phyloP scores from a whole-genome alignment of 2,113 vertebrate genomes.

The Leucoraja erinaceus region DNA sequence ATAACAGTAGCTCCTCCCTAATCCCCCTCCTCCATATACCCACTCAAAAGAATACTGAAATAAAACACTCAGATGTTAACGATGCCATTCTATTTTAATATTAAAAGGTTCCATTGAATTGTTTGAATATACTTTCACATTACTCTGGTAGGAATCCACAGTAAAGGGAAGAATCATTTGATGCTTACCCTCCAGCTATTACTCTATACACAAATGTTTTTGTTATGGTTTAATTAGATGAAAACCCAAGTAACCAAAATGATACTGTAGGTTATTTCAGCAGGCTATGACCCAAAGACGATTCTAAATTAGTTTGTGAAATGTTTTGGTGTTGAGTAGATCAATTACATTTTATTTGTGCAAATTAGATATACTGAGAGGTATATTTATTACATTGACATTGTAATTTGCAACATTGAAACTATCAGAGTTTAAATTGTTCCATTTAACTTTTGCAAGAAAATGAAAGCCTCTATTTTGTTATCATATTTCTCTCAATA shows the following conservation, averaged over 20 bases:
- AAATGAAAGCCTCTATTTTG: not conserved
- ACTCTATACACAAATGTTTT: too few species aligned
- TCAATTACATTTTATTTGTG: not conserved
- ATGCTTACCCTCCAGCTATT: not conserved
- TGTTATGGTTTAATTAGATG: not conserved
- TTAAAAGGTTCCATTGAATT: not conserved
- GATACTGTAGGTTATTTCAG: not conserved
- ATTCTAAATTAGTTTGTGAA: constrained; percentile 3
- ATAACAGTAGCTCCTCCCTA: not conserved
- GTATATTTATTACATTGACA: not conserved
- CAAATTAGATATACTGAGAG: not conserved
- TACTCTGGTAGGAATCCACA: not conserved
- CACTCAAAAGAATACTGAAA: not conserved
- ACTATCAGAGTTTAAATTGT: not conserved
- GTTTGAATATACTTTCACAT: not conserved
- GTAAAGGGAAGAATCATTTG: not conserved
- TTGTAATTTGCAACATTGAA: not conserved
- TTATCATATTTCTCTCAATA: not conserved
- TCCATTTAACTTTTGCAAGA: not conserved
- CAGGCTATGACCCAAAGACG: not conserved
- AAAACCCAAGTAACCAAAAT: not conserved
- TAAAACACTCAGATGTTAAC: not conserved
- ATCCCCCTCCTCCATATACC: too few species aligned
- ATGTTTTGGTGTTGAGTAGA: not conserved
- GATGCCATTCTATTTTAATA: not conserved